A percentile compares a stretch with the other conserved stretches of the same genome.
phyloP scores from a whole-genome alignment of 2,113 vertebrate genomes.

The Ptyas mucosa region DNA sequence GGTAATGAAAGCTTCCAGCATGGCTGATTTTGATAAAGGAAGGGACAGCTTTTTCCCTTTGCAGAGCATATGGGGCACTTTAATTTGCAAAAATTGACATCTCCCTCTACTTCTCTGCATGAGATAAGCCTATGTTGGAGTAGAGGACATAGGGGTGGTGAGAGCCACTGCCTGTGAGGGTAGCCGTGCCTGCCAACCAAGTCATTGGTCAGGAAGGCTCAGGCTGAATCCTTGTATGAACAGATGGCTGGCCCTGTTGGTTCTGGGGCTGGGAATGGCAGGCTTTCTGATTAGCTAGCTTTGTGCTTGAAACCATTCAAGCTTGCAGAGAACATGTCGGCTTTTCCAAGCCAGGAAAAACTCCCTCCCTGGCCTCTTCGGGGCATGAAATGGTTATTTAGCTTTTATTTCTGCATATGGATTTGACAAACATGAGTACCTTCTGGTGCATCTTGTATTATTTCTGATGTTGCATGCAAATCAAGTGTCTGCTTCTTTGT shows the following conservation, averaged over 20 bases:
- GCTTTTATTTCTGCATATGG: not conserved
- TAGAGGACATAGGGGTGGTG: not conserved
- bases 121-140: slow-evolving; percentile 1
- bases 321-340: slow-evolving; percentile 45
- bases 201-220: slow-evolving; percentile 33
- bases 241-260: slow-evolving; percentile 55
- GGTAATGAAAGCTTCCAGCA: slow-evolving; percentile 69
- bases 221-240: slow-evolving; percentile 45
- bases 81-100: slow-evolving; percentile 6
- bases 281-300: slow-evolving; percentile 58
- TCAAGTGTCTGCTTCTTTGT: not conserved
- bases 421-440: not conserved
- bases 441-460: not conserved
- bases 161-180: slow-evolving; percentile 17
- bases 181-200: not conserved
- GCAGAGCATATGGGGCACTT: slow-evolving; percentile 35
- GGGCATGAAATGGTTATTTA: not conserved
- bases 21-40: not conserved
- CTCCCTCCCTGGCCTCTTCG: not conserved
- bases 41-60: not conserved
- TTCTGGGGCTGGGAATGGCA: slow-evolving; percentile 51
- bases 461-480: not conserved
- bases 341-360: slow-evolving; percentile 21
- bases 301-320: slow-evolving; percentile 48
- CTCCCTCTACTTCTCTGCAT: slow-evolving; percentile 15